phyloP scores from a whole-genome alignment of 2,797 vertebrate genomes.

The Rhabdophis nuchalis region DNA sequence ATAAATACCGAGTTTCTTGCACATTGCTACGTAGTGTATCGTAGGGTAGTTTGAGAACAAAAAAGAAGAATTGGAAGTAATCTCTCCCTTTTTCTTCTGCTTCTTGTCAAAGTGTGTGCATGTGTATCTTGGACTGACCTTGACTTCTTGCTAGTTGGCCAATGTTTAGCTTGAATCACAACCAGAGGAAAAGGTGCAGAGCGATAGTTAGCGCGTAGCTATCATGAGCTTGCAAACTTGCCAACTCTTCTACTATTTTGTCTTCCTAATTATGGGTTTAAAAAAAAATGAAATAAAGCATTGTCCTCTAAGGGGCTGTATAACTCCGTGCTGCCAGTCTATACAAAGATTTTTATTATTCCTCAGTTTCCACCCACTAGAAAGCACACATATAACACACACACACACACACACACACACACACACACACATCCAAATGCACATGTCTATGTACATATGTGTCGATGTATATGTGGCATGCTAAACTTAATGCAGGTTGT shows the following conservation, averaged over 20 bases:
- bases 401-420: neutral
- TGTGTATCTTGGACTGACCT: neutral
- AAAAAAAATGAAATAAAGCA: too few species aligned
- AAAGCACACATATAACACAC: neutral
- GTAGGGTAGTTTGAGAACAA: accelerated
- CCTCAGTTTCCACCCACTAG: constrained; percentile 18
- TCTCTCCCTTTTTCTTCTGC: neutral
- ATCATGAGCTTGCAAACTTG: neutral
- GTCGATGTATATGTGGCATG: neutral
- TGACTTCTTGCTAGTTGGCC: neutral
- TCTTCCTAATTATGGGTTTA: constrained; percentile 1
- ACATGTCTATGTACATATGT: neutral
- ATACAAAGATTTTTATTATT: constrained; percentile 46
- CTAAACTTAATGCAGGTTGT: neutral
- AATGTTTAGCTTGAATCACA: accelerated
- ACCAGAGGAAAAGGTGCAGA: accelerated
- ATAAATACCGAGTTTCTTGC: neutral
- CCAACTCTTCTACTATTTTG: neutral
- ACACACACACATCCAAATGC: neutral
- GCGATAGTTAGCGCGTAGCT: accelerated
- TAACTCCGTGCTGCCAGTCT: neutral
- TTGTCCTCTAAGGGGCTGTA: neutral
- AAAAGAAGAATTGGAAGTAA: accelerated
- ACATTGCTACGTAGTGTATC: neutral
- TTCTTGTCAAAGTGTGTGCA: accelerated